These are phyloP conservation scores for Drosophila malerkotliana DNA, from an alignment of 1,140 invertebrate species.

Conservation along the genomic window DNA sequence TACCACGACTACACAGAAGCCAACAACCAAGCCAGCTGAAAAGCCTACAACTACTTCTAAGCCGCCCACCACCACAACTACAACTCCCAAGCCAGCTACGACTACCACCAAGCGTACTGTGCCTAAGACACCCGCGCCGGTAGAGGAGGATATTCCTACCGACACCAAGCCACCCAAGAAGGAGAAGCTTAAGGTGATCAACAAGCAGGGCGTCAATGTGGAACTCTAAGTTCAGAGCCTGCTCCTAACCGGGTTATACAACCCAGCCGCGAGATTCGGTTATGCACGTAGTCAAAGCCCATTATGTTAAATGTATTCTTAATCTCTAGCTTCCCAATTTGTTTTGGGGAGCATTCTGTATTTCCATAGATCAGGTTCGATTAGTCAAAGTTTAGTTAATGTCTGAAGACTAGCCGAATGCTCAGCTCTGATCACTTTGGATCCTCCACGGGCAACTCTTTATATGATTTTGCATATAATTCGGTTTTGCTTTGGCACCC, in stretches of 20 bases:
- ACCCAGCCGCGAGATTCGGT: conserved; percentile 39
- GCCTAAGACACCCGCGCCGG: conserved; percentile 84
- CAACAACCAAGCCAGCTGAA: conserved; percentile 78
- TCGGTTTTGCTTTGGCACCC: conserved; percentile 47
- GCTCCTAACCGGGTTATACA: conserved; percentile 5
- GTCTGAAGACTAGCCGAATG: conserved; percentile 49
- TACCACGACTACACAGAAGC: conserved; percentile 53
- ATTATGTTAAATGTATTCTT: conserved; percentile 5
- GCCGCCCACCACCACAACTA: conserved; percentile 50
- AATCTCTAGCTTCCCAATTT: conserved; percentile 13
- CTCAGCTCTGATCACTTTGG: conserved; percentile 18
- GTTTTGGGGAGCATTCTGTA: conserved; percentile 24
- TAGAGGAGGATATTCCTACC: conserved; percentile 85
- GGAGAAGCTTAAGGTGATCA: conserved; percentile 86
- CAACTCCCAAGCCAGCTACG: conserved; percentile 56
- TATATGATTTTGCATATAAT: conserved; percentile 69
- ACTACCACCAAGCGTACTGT: conserved; percentile 67
- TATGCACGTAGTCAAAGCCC: conserved; percentile 19
- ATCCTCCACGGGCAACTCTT: conserved; percentile 49
- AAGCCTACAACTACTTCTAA: conserved; percentile 52
- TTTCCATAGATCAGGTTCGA: conserved; percentile 19
- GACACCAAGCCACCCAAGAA: conserved; percentile 85
- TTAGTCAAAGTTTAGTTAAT: conserved; percentile 53
- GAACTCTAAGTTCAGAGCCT: conserved; percentile 67
- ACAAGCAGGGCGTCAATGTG: conserved; percentile 84